Percentiles rank a stretch among this genome's conserved stretches.
Conservation (phyloP, 1,140 invertebrate species). For the Diabrotica undecimpunctata region DNA sequence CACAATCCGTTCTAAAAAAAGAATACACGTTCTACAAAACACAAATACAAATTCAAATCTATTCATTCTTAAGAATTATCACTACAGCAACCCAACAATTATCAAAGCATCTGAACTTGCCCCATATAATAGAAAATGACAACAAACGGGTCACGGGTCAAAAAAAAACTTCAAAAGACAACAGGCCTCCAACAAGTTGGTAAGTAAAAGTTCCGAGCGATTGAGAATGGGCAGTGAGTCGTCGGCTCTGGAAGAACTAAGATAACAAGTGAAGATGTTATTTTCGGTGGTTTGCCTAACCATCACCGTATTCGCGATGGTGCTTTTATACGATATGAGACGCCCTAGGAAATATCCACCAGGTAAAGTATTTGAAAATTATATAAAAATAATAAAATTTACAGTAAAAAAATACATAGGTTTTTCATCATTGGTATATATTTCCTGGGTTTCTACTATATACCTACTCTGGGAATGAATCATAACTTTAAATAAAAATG, state of each 20-base stretch:
- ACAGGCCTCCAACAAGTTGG: no score
- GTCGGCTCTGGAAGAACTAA: background rate
- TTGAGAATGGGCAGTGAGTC: no score
- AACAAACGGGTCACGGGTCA: no score
- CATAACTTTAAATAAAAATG: background rate
- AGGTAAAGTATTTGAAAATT: conserved; percentile 19
- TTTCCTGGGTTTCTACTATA: background rate
- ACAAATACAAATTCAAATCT: no score
- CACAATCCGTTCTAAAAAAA: no score
- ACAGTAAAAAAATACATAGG: background rate
- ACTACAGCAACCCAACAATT: no score
- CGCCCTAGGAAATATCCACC: conserved; percentile 31
- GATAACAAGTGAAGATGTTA: conserved; percentile 17
- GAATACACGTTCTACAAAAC: no score
- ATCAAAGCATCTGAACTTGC: no score
- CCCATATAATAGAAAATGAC: no score
- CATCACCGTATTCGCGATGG: conserved; percentile 10
- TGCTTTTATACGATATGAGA: conserved; percentile 19
- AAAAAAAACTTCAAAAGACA: no score
- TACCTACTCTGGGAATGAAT: background rate
- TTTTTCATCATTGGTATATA: background rate
- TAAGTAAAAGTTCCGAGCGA: no score
- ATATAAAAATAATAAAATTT: background rate
- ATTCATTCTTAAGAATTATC: no score
- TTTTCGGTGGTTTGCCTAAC: conserved; percentile 8